Percentiles rank a stretch among this genome's conserved stretches.
phyloP scores from a whole-genome alignment of 2,113 vertebrate genomes.

The Myrmophylax atrothorax region DNA sequence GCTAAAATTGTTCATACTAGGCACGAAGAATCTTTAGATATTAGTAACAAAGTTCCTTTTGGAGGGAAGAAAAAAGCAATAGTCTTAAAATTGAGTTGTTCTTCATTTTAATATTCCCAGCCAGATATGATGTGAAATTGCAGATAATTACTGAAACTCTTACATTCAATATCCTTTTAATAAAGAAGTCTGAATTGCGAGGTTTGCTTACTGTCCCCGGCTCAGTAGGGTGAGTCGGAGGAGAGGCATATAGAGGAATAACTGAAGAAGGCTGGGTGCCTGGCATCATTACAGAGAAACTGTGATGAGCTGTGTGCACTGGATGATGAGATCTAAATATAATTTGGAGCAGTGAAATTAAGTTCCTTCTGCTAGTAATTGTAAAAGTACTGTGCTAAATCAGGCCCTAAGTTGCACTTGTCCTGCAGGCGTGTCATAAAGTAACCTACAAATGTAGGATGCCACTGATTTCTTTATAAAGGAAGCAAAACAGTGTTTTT shows the following conservation, averaged over 20 bases:
- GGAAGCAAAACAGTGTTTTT: background rate
- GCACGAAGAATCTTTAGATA: background rate
- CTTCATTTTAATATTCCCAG: background rate
- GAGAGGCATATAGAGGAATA: background rate
- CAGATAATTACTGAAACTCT: background rate
- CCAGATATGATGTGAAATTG: background rate
- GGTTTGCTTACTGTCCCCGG: background rate
- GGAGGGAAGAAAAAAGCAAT: fast-evolving
- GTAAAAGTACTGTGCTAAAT: background rate
- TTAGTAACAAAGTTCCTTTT: background rate
- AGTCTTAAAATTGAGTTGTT: background rate
- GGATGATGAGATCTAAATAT: background rate
- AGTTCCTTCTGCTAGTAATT: background rate
- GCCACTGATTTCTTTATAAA: background rate
- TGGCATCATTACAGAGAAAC: background rate
- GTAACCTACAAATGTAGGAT: background rate
- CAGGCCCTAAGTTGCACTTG: background rate
- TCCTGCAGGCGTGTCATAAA: background rate
- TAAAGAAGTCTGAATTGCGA: background rate
- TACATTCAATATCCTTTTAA: background rate
- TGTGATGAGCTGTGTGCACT: background rate
- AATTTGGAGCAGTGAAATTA: background rate
- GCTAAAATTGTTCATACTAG: background rate
- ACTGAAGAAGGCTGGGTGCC: background rate
- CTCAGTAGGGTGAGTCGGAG: background rate